Evolutionary conservation across 2,113 vertebrate genomes (phyloP).

Genomic region (Urocolius indicus): DNA sequence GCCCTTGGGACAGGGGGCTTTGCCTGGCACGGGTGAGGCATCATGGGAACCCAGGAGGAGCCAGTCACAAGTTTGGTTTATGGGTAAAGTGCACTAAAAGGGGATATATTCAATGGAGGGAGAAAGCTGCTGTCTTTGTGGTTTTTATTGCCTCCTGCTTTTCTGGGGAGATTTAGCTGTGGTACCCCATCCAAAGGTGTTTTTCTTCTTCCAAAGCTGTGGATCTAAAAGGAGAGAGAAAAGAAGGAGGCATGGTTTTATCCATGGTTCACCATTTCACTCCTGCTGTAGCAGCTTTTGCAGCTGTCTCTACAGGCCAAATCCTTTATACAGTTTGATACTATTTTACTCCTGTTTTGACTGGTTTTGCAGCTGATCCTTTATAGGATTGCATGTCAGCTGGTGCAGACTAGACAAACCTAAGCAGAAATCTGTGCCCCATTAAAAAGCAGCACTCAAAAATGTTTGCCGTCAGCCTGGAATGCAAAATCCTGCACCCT

Average conservation of each 20-base stretch:
- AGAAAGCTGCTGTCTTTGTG: background rate
- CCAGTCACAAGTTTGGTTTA: background rate
- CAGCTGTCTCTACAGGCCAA: background rate
- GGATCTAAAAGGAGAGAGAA: background rate
- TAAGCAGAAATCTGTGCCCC: constrained; percentile 45
- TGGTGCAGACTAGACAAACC: background rate
- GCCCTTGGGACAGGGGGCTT: background rate
- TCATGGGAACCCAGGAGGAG: background rate
- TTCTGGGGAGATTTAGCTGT: background rate
- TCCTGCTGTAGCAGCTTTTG: background rate
- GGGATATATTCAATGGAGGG: fast-evolving
- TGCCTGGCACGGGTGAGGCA: fast-evolving
- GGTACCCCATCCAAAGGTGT: background rate
- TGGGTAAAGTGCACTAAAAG: background rate
- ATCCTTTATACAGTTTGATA: background rate
- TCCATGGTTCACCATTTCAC: background rate
- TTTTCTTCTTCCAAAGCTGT: background rate
- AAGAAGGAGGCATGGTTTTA: background rate
- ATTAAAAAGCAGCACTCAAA: constrained; percentile 32
- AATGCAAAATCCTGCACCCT: background rate
- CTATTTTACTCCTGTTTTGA: background rate
- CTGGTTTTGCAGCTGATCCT: constrained; percentile 2
- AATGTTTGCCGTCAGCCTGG: constrained; percentile 2
- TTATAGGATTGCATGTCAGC: background rate
- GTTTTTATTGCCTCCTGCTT: background rate